Conservation (phyloP, 2,888 invertebrate species). For the Microctonus brassicae region DNA sequence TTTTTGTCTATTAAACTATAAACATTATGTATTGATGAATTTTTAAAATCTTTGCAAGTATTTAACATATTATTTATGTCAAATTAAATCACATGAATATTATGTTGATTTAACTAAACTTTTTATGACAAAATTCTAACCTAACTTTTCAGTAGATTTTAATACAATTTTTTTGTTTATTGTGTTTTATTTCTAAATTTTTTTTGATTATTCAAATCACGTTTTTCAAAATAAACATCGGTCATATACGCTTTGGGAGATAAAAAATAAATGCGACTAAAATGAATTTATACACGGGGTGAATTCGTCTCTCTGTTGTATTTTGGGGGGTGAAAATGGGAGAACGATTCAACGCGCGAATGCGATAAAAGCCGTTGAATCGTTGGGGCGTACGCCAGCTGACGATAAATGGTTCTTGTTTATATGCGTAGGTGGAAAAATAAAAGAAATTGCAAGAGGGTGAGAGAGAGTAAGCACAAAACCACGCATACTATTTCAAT, state of each 20-base stretch:
- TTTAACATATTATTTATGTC: too few species aligned
- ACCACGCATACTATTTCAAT: neutral
- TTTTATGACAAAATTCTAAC: too few species aligned
- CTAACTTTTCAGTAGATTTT: too few species aligned
- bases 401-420: constrained; percentile 30
- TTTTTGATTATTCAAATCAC: neutral
- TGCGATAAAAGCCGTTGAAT: constrained; percentile 29
- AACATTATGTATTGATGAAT: too few species aligned
- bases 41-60: too few species aligned
- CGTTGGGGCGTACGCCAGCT: constrained; percentile 27
- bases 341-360: constrained; percentile 31
- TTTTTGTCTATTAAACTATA: too few species aligned
- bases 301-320: neutral
- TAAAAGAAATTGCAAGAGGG: constrained; percentile 16
- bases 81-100: too few species aligned
- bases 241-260: neutral
- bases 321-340: neutral
- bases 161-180: neutral
- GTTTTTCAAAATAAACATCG: neutral
- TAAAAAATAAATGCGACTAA: neutral
- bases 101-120: too few species aligned
- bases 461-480: neutral
- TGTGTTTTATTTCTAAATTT: neutral
- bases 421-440: constrained; percentile 29
- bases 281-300: neutral